Base-by-base conservation (phyloP, 2,113 vertebrate species). In the Chlorodrepanis virens region DNA sequence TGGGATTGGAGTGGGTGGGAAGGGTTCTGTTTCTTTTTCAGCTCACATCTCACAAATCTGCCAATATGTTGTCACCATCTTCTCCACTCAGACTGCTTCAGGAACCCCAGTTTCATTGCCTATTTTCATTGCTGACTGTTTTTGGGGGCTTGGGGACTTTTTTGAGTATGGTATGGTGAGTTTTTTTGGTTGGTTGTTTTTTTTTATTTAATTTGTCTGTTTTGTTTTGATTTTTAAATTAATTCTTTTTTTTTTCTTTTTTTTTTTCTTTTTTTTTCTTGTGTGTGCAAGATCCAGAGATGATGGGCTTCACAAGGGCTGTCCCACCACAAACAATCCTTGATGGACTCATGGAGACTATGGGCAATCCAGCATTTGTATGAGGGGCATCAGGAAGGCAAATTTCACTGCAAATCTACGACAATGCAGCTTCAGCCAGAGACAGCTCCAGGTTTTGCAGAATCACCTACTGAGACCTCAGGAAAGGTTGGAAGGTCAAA, bases 401-500 rank as follows among this genome's bases (percentile, higher is more conserved):
- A 88, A 86, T 78, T 86, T 24, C 31, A 37, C 37, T 53, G 47
- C 53, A 89, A 68, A 76, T 27, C 77, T 69, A 24, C 16, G 0
- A 5, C 39, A 67, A 25, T 13, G 40, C 31, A 83, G 17, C 50
- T 95, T 80, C 76, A 93, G n/a, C 25, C 59, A 78, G 79, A 90
- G 57, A 39, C 13, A 88, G 71, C 52, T 93, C 60, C 74, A 81
- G 40, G 72, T 63, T 92, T 89, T 92, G 40, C 90, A 86, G 60
- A 49, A 81, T 90, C 88, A 78, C 93, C 76, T 92, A 64, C 68
- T 81, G 92, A 90, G 64, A 68, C 31, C 44, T 49, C 64, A 90
- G 69, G 47, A 95, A 96, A 90, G 76, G 79, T 18, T 92, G 76
- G 52, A 81, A 95, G 94, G 96, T 93, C 94, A 92, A 81, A 75